A percentile compares a stretch with the other conserved stretches of the same genome.
phyloP scores from a whole-genome alignment of 2,888 invertebrate genomes.

The Metalampra italica region DNA sequence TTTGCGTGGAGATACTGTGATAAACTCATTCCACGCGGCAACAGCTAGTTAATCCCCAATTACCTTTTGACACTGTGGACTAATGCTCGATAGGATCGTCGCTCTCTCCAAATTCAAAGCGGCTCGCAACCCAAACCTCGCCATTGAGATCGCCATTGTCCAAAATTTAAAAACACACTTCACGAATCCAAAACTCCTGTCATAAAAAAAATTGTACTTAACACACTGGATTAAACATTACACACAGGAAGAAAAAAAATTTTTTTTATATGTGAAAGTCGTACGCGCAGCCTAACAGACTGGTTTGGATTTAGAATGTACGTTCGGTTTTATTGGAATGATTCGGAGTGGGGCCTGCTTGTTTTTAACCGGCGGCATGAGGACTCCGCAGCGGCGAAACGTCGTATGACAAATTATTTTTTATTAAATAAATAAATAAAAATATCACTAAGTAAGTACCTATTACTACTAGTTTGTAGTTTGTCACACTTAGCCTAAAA shows the following conservation, averaged over 20 bases:
- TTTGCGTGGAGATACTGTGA: no score
- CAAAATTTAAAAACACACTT: slow-evolving; percentile 9
- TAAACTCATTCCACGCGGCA: no score
- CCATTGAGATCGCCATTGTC: slow-evolving; percentile 69
- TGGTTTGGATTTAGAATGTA: slow-evolving; percentile 46
- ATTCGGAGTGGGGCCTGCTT: slow-evolving; percentile 34
- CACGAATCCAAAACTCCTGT: slow-evolving; percentile 12
- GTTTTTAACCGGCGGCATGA: slow-evolving; percentile 33
- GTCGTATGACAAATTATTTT: neutral
- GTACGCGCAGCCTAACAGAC: slow-evolving; percentile 26
- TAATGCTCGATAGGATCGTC: slow-evolving; percentile 40
- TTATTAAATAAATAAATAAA: no score
- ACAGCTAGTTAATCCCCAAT: neutral
- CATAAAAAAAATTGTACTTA: slow-evolving; percentile 8
- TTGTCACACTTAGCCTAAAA: no score
- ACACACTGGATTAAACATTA: slow-evolving; percentile 5
- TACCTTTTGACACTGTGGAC: slow-evolving; percentile 61
- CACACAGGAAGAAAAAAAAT: slow-evolving; percentile 1
- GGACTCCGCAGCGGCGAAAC: neutral
- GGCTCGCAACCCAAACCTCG: slow-evolving; percentile 57
- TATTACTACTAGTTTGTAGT: no score
- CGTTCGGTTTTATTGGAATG: slow-evolving; percentile 53
- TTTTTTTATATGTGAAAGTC: neutral
- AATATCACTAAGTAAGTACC: no score
- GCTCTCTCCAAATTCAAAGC: slow-evolving; percentile 56